Evolutionary conservation across 92 coral and sea anemone genomes (phyloP), one percentile per base, ranked within the genome.

Genomic region (Parazoanthus swiftii): DNA sequence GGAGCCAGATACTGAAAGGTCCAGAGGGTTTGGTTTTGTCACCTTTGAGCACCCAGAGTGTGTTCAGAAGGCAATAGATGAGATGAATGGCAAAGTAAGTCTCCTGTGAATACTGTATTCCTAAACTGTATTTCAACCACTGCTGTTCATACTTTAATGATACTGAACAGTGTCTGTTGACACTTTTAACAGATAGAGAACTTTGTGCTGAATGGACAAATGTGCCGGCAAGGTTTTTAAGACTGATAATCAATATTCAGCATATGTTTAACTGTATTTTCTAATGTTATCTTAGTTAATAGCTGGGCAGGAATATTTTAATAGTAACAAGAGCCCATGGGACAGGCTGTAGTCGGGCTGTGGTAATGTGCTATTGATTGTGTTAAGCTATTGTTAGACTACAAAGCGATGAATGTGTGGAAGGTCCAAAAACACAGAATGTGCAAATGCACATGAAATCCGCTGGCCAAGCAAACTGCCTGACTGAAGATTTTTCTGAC

Each of bases 21-120:
- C 93, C 8, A 78, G 93, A 85, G 93, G 93, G 29, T 91, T 91
- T 88, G 93, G 89, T 26, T 91, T 91, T 88, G 91, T 91, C 66
- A 84, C 93, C 20, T 91, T 88, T 26, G 38, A 51, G 1, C 16
- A 56, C 21, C 16, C 67, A 5, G 74, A 10, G n/a, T 29, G 48
- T 26, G 90, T 72, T 65, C 21, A 72, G 37, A 42, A 25, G n/a
- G 93, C 90, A 56, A 23, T 88, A 37, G 48, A 74, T 0, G 65
- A 50, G 15, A 67, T 91, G 58, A 70, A 88, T 68, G 70, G 73
- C 2, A 15, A 76, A 75, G 93, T 91, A 79, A 50, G 78, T 80
- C 75, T 76, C 46, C 7, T 63, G 25, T 63, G 26, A 63, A 3
- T 63, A 29, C 33, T 29, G 33, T 29, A 79, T 25, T 25, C 37